Conservation (phyloP, 2,888 invertebrate species). For the Euzetes globulus region DNA sequence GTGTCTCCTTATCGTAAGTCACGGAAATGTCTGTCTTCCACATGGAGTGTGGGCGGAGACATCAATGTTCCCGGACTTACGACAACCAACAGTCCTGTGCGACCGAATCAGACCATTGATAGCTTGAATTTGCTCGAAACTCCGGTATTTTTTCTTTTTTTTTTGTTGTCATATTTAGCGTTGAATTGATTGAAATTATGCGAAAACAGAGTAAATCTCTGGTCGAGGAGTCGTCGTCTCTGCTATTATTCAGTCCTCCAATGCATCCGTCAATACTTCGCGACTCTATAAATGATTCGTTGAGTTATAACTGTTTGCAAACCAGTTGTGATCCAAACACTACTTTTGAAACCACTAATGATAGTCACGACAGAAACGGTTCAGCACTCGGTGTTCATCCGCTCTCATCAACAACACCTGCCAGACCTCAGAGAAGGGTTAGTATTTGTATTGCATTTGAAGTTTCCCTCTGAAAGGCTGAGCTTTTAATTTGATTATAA, state of each 20-base stretch:
- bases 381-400: conserved; percentile 2
- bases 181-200: neutral
- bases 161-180: neutral
- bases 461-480: neutral
- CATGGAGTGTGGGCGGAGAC: conserved; percentile 36
- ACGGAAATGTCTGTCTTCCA: conserved; percentile 39
- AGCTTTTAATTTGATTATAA: neutral
- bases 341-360: neutral
- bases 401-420: neutral
- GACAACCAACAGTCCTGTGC: conserved; percentile 10
- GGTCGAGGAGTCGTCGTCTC: neutral
- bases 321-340: neutral
- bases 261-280: conserved; percentile 12
- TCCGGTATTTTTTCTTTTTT: conserved; percentile 21
- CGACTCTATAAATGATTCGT: neutral
- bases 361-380: conserved; percentile 17
- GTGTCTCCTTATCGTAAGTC: conserved; percentile 35
- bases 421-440: neutral
- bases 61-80: conserved; percentile 10
- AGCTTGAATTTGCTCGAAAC: conserved; percentile 30
- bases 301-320: neutral
- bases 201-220: conserved; percentile 31
- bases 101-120: neutral
- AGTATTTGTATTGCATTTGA: neutral
- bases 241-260: conserved; percentile 21